Percentiles rank a stretch among this genome's conserved stretches.
Evolutionary conservation across 2,797 vertebrate species (phyloP).

Genomic region (Anguilla obscura): DNA sequence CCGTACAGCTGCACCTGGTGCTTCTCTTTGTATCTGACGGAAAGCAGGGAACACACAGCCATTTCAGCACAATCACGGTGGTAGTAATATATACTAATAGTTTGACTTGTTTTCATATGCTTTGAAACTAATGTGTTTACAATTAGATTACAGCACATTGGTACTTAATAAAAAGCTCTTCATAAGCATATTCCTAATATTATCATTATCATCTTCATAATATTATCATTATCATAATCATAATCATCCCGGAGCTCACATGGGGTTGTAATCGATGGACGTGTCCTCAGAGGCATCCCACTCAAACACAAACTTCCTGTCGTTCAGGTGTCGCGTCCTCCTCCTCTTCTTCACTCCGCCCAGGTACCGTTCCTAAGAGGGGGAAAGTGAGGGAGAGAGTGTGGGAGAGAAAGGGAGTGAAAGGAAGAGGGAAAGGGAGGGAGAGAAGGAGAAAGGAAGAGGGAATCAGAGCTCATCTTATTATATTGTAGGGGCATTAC

Average conservation of each 20-base stretch:
- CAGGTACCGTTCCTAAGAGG: constrained; percentile 87
- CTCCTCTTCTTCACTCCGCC: constrained; percentile 93
- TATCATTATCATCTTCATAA: neutral
- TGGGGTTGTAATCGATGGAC: constrained; percentile 92
- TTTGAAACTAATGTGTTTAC: no score
- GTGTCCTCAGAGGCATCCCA: constrained; percentile 98
- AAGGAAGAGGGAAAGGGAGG: neutral
- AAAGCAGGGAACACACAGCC: neutral
- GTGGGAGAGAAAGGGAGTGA: neutral
- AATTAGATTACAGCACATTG: no score
- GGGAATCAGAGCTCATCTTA: no score
- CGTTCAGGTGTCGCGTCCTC: constrained; percentile 93
- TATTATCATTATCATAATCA: neutral
- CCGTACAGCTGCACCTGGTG: constrained; percentile 94
- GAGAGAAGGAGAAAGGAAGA: neutral
- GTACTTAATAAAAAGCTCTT: neutral
- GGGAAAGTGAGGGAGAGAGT: neutral
- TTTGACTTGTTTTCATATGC: no score
- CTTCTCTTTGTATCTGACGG: constrained; percentile 91
- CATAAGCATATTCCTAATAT: neutral
- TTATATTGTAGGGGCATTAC: no score
- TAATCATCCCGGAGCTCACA: constrained; percentile 74
- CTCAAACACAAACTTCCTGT: constrained; percentile 97
- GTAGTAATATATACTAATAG: no score
- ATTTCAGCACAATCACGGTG: neutral